A percentile compares a stretch with the other conserved stretches of the same genome.
Conservation (phyloP, 2,888 invertebrate genomes). For the Hyles lineata region DNA sequence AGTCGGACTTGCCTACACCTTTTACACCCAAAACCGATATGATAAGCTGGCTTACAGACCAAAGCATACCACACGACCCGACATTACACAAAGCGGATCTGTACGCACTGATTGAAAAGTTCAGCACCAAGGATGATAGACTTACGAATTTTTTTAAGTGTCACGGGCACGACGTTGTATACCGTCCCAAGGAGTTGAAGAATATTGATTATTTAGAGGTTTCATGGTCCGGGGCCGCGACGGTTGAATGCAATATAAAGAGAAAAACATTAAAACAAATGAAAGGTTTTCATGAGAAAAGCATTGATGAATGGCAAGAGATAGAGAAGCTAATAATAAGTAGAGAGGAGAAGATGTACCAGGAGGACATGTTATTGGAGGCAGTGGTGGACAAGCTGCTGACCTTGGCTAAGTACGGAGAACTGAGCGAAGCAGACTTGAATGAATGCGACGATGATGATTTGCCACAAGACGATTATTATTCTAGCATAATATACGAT, state of each 20-base stretch:
- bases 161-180: constrained; percentile 37
- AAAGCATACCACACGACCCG: constrained; percentile 35
- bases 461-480: constrained; percentile 5
- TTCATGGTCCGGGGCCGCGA: neutral
- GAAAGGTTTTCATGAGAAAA: neutral
- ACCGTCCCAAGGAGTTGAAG: neutral
- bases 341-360: constrained; percentile 6
- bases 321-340: constrained; percentile 13
- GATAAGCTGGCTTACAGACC: constrained; percentile 37
- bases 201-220: constrained; percentile 27
- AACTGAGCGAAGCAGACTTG: constrained; percentile 13
- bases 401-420: constrained; percentile 21
- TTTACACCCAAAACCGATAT: constrained; percentile 37
- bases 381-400: constrained; percentile 18
- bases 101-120: constrained; percentile 38
- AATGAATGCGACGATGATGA: neutral
- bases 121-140: neutral
- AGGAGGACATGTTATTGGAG: constrained; percentile 19
- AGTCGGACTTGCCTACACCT: constrained; percentile 30
- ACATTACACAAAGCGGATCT: constrained; percentile 40
- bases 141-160: constrained; percentile 33
- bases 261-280: neutral
- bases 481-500: constrained; percentile 22
- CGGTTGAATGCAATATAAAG: neutral
- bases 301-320: neutral